phyloP scores from a whole-genome alignment of 2,113 vertebrate species.

The Gadus chalcogrammus region DNA sequence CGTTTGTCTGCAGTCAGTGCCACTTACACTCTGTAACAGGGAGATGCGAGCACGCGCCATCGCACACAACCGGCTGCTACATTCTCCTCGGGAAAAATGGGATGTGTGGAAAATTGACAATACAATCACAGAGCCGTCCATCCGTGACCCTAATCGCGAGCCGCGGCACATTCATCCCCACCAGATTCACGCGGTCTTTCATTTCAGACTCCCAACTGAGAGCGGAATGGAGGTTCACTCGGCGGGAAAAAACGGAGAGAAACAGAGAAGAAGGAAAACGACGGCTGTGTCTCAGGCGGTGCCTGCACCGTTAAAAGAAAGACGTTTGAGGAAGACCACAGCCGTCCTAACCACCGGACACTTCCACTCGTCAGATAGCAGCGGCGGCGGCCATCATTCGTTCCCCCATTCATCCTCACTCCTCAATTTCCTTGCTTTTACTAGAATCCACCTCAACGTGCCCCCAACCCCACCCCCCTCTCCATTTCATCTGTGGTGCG shows the following conservation, averaged over 20 bases:
- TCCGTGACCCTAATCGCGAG: slow-evolving; percentile 4
- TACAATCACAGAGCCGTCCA: slow-evolving; percentile 10
- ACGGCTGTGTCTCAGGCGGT: no score
- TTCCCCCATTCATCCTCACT: slow-evolving; percentile 8
- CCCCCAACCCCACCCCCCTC: no score
- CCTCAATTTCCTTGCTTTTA: slow-evolving; percentile 12
- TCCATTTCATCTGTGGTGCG: no score
- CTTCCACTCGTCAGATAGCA: background rate
- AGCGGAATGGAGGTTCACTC: no score
- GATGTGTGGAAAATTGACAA: background rate
- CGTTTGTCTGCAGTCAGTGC: background rate
- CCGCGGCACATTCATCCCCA: no score
- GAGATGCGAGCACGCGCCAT: background rate
- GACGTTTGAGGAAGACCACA: no score
- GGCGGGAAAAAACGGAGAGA: no score
- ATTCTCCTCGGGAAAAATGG: slow-evolving; percentile 3
- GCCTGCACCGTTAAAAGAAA: no score
- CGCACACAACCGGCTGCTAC: background rate
- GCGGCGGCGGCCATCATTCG: background rate
- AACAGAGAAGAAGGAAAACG: no score
- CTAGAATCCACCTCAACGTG: no score
- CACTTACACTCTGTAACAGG: background rate
- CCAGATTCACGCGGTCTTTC: background rate
- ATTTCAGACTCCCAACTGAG: background rate
- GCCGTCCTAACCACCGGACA: background rate